Evolutionary conservation across 2,888 invertebrate species (phyloP).

Genomic region (Pocota personata): DNA sequence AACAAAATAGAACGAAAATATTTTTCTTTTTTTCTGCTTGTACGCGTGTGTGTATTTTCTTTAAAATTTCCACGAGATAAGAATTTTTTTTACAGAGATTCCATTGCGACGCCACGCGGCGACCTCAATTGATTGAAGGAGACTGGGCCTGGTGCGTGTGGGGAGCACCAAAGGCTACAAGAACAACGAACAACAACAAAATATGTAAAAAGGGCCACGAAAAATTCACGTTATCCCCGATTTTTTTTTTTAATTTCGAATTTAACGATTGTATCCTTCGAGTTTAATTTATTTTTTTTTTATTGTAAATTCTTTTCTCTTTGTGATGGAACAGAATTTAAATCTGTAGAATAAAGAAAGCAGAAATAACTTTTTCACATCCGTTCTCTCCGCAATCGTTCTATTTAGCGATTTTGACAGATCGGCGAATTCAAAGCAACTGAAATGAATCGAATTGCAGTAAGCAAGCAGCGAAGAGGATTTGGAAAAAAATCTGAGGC

Average conservation of each 20-base stretch:
- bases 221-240: conserved; percentile 10
- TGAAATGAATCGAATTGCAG: conserved; percentile 70
- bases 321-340: neutral
- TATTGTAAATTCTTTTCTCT: neutral
- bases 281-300: conserved; percentile 5
- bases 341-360: conserved; percentile 23
- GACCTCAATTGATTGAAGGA: conserved; percentile 58
- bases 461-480: conserved; percentile 44
- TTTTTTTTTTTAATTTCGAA: neutral
- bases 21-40: conserved; percentile 1
- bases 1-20: conserved; percentile 54
- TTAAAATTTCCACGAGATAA: conserved; percentile 53
- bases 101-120: conserved; percentile 73
- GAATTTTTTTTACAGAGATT: conserved; percentile 58
- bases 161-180: conserved; percentile 23
- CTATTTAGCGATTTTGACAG: conserved; percentile 69
- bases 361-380: conserved; percentile 54
- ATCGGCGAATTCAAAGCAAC: conserved; percentile 75
- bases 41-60: conserved; percentile 36
- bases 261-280: neutral
- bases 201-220: conserved; percentile 2
- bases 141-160: conserved; percentile 30
- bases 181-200: conserved; percentile 42
- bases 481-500: conserved; percentile 24
- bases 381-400: conserved; percentile 72